These are phyloP conservation scores for Anneissia japonica DNA, from an alignment of 35 echinoderm and acorn worm genomes.

Conservation along the genomic window DNA sequence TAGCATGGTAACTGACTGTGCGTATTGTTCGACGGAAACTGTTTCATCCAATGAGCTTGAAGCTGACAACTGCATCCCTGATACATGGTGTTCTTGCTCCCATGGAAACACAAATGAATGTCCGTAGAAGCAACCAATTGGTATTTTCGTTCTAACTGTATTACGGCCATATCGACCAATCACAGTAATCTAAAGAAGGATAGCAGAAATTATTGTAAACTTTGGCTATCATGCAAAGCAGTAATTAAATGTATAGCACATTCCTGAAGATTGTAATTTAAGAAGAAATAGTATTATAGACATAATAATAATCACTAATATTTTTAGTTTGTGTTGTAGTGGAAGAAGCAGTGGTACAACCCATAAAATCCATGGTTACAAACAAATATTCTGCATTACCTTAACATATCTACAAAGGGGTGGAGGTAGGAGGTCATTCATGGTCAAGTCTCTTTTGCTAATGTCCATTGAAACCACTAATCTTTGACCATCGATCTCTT, in stretches of 20 bases:
- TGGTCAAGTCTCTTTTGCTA: conserved; percentile 53
- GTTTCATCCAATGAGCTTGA: not conserved
- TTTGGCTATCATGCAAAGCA: too few relatives aligned
- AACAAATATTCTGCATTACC: too few relatives aligned
- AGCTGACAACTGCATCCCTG: not conserved
- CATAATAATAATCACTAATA: too few relatives aligned
- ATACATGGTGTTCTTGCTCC: conserved; percentile 1
- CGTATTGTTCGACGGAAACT: conserved; percentile 53
- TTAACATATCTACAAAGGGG: conserved; percentile 86
- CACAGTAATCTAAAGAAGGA: conserved; percentile 70
- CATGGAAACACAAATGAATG: conserved; percentile 50
- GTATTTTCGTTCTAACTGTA: conserved; percentile 82
- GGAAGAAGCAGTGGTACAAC: too few relatives aligned
- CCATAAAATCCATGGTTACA: too few relatives aligned
- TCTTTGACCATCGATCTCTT: conserved; percentile 79
- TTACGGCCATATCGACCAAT: conserved; percentile 94
- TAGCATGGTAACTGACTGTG: conserved; percentile 47
- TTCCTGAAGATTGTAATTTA: too few relatives aligned
- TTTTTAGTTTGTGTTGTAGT: too few relatives aligned
- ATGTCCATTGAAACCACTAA: conserved; percentile 92
- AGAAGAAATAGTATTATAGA: too few relatives aligned
- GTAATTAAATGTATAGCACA: too few relatives aligned
- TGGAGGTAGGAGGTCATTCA: conserved; percentile 89
- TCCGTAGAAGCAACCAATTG: conserved; percentile 87
- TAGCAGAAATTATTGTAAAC: not conserved